Evolutionary conservation across 2,113 vertebrate genomes (phyloP).

Genomic region (Phoenicopterus ruber): DNA sequence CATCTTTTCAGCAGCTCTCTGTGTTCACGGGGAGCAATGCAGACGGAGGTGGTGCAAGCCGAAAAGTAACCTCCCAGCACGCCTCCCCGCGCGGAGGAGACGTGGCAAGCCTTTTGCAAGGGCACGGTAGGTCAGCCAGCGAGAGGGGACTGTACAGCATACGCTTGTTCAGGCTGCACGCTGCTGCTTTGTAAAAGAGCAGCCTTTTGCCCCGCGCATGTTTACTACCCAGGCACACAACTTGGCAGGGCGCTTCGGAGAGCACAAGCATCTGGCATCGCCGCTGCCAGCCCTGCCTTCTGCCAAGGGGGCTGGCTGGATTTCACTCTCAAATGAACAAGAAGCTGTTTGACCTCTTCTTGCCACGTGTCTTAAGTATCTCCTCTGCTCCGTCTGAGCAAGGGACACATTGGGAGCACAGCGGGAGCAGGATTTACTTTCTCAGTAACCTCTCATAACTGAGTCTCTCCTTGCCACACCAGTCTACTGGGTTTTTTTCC

Average conservation of each 20-base stretch:
- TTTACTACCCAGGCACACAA: background rate
- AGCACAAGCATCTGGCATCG: background rate
- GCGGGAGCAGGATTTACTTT: background rate
- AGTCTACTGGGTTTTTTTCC: background rate
- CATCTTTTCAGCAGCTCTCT: background rate
- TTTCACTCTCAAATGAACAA: conserved; percentile 24
- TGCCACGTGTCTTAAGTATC: background rate
- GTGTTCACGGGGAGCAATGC: background rate
- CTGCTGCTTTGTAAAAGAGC: background rate
- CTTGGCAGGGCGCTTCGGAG: background rate
- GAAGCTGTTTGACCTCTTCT: background rate
- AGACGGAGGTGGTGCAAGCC: background rate
- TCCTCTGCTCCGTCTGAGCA: background rate
- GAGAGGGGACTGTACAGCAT: background rate
- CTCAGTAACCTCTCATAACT: background rate
- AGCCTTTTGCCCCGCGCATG: background rate
- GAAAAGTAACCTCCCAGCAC: background rate
- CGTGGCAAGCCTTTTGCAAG: background rate
- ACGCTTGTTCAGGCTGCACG: background rate
- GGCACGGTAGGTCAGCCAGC: background rate
- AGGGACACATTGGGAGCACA: accelerated
- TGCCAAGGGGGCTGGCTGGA: conserved; percentile 21
- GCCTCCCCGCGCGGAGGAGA: accelerated
- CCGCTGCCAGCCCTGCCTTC: background rate
- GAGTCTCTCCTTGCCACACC: background rate